Conservation (phyloP, 2,888 invertebrate species). For the Sisyra terminalis region DNA sequence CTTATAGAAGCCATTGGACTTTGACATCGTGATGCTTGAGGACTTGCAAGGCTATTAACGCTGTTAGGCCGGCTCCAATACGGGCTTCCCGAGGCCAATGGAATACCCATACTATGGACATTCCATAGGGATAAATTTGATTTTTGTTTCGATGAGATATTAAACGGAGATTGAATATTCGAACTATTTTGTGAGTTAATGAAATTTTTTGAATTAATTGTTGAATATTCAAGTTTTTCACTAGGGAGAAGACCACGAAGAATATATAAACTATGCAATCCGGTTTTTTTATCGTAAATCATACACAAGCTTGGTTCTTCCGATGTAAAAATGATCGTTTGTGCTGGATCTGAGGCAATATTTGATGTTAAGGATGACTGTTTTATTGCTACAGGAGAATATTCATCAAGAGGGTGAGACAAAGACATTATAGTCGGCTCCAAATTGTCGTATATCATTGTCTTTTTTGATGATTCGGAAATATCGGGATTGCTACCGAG, state of each 20-base stretch:
- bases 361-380: slow-evolving; percentile 38
- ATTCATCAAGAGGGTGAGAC: slow-evolving; percentile 80
- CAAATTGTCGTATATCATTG: background rate
- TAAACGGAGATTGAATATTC: background rate
- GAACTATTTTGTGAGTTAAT: background rate
- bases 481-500: background rate
- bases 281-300: slow-evolving; percentile 58
- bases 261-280: slow-evolving; percentile 67
- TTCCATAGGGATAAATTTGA: slow-evolving; percentile 19
- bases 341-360: slow-evolving; percentile 44
- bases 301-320: slow-evolving; percentile 67
- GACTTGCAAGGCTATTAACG: slow-evolving; percentile 13
- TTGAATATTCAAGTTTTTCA: slow-evolving; percentile 36
- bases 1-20: slow-evolving; percentile 34
- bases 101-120: slow-evolving; percentile 11
- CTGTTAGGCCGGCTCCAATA: slow-evolving; percentile 18
- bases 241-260: slow-evolving; percentile 58
- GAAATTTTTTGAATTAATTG: slow-evolving; percentile 1
- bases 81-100: slow-evolving; percentile 18
- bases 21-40: slow-evolving; percentile 28
- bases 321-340: slow-evolving; percentile 55
- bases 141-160: background rate
- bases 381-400: slow-evolving; percentile 65
- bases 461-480: background rate
- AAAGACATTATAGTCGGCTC: slow-evolving; percentile 68